Conservation (phyloP, 2,797 vertebrate genomes). For the Sarcophilus harrisii region DNA sequence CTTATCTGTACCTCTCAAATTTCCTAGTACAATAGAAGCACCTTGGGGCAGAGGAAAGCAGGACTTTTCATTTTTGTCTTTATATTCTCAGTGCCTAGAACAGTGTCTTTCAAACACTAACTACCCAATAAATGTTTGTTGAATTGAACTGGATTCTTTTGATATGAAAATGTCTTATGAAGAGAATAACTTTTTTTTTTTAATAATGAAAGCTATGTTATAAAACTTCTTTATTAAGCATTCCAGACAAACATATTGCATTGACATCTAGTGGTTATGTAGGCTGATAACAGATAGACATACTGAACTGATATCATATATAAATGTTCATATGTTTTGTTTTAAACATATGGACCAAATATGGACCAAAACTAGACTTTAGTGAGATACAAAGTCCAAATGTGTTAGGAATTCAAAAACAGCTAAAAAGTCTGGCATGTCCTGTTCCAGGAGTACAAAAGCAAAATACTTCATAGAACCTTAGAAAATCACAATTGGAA, state of each 20-base stretch:
- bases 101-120: background rate
- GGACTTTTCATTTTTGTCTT: background rate
- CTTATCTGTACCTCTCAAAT: background rate
- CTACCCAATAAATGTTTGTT: background rate
- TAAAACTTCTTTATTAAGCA: constrained; percentile 59
- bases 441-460: background rate
- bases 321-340: constrained; percentile 25
- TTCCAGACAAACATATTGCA: constrained; percentile 67
- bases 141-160: constrained; percentile 36
- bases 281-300: constrained; percentile 60
- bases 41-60: background rate
- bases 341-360: constrained; percentile 24
- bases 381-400: background rate
- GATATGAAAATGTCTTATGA: constrained; percentile 51
- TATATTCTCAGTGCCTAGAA: background rate
- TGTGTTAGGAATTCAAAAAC: background rate
- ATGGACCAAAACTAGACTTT: constrained; percentile 15
- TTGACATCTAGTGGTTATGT: constrained; percentile 62
- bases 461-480: background rate
- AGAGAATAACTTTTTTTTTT: constrained; percentile 53
- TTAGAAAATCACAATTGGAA: background rate
- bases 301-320: constrained; percentile 17
- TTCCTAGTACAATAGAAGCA: background rate
- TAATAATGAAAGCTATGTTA: constrained; percentile 56
- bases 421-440: background rate